Percentiles rank a stretch among this genome's conserved stretches.
phyloP scores from a whole-genome alignment of 2,888 invertebrate genomes.

The Strigamia crassipes region DNA sequence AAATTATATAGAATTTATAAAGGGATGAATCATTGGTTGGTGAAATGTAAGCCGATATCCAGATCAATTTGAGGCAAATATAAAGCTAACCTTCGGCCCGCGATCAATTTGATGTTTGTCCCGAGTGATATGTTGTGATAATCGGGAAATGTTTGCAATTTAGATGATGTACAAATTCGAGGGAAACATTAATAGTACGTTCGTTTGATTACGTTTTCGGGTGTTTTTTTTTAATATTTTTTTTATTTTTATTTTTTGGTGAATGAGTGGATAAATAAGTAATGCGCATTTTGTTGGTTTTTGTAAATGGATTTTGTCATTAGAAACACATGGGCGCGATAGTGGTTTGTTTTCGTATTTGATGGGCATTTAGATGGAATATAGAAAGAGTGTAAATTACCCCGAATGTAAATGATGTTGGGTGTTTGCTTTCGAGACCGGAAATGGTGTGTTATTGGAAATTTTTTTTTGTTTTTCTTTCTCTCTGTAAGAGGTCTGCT shows the following conservation, averaged over 20 bases:
- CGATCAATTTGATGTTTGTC: not conserved
- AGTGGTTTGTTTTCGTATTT: not conserved
- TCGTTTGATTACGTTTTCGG: not conserved
- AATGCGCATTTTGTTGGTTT: not conserved
- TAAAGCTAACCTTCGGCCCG: not conserved
- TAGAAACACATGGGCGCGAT: not conserved
- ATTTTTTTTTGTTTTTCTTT: not conserved
- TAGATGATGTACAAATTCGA: not conserved
- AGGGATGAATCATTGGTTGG: not conserved
- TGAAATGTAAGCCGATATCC: not conserved
- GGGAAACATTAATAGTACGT: not conserved
- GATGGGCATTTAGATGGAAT: not conserved
- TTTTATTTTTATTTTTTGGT: not conserved
- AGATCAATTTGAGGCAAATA: not conserved
- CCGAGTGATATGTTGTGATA: not conserved
- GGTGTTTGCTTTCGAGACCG: not conserved
- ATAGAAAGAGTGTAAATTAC: not conserved
- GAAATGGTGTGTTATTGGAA: not conserved
- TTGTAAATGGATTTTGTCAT: not conserved
- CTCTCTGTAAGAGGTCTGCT: not conserved
- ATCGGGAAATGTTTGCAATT: not conserved
- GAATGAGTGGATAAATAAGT: not conserved
- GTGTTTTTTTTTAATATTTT: too few species aligned
- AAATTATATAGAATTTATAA: not conserved
- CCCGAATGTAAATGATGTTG: not conserved